phyloP scores from a whole-genome alignment of 35 echinoderm and acorn worm species.

The Heliocidaris erythrogramma region DNA sequence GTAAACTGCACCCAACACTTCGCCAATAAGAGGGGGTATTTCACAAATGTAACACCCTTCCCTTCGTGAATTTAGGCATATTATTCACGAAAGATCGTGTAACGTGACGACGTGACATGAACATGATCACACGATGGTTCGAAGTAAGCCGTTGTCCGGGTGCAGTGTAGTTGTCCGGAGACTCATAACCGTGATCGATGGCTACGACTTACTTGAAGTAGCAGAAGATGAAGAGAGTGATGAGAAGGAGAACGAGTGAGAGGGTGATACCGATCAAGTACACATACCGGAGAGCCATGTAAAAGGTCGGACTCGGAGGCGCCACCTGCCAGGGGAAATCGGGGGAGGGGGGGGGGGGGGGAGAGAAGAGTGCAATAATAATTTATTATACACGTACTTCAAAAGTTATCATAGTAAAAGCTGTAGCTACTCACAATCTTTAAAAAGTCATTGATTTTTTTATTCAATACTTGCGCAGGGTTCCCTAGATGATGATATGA shows the following conservation, averaged over 20 bases:
- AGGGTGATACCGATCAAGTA: conserved; percentile 68
- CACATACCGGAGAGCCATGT: conserved; percentile 61
- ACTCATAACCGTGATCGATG: no score
- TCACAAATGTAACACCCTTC: no score
- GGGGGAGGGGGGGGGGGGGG: neutral
- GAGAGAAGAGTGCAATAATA: neutral
- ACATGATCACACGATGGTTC: no score
- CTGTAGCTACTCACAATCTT: neutral
- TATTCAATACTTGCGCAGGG: neutral
- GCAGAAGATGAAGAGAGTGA: conserved; percentile 91
- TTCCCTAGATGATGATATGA: no score
- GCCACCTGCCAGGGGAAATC: neutral
- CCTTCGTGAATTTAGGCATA: no score
- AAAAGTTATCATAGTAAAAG: neutral
- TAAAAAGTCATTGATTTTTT: neutral
- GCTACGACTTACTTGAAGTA: conserved; percentile 87
- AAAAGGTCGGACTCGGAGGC: neutral
- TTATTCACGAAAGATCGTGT: no score
- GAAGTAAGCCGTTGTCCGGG: no score
- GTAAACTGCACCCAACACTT: no score
- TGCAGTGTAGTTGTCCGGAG: no score
- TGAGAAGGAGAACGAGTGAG: conserved; percentile 71
- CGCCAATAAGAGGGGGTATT: no score
- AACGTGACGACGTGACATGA: no score
- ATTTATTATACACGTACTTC: no score